Evolutionary conservation across 2,888 invertebrate species (phyloP).

Genomic region (Stomorhina lunata): DNA sequence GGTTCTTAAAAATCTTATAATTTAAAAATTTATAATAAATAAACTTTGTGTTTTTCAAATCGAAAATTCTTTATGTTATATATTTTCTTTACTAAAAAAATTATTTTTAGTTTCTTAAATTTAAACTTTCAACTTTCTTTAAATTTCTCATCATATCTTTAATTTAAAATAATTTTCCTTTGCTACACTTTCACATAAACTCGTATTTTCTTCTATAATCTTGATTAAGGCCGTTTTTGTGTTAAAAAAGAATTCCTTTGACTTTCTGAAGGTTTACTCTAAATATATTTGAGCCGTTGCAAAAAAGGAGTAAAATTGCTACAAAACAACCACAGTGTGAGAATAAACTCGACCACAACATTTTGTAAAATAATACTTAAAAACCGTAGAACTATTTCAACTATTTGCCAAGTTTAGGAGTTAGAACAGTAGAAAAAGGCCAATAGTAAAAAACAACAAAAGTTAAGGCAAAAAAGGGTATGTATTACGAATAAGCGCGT

Average conservation of each 20-base stretch:
- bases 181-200: not conserved
- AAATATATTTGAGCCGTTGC: not conserved
- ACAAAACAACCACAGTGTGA: slow-evolving; percentile 61
- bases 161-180: slow-evolving; percentile 18
- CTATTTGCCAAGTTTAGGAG: slow-evolving; percentile 49
- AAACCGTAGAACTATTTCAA: slow-evolving; percentile 55
- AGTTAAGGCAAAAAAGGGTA: not conserved
- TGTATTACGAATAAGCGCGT: not conserved
- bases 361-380: slow-evolving; percentile 44
- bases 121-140: not conserved
- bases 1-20: no score
- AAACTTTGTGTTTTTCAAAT: no score
- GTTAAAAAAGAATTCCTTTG: slow-evolving; percentile 22
- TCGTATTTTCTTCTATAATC: not conserved
- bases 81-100: no score
- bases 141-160: not conserved
- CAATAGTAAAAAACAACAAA: not conserved
- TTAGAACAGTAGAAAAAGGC: not conserved
- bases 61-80: no score
- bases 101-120: not conserved
- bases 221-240: slow-evolving; percentile 18
- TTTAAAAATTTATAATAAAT: no score
- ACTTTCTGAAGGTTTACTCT: not conserved
- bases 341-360: slow-evolving; percentile 60
- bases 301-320: slow-evolving; percentile 1